Evolutionary conservation across 2,113 vertebrate species (phyloP).

Genomic region (Sterna hirundo): DNA sequence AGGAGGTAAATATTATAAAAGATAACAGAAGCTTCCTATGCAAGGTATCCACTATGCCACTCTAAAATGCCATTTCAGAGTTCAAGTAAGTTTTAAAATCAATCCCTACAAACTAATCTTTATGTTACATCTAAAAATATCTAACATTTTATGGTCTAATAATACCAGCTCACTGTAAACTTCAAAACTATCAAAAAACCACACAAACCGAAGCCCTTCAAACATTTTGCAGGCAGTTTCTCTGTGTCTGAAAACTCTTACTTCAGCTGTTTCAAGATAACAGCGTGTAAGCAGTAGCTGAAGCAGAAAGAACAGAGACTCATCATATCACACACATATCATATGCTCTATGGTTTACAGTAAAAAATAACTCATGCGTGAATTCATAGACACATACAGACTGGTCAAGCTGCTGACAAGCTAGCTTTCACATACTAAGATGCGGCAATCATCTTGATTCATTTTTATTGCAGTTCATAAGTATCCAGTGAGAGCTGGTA

Average conservation of each 20-base stretch:
- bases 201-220: not conserved
- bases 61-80: not conserved
- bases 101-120: not conserved
- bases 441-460: not conserved
- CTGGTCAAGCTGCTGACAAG: not conserved
- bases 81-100: not conserved
- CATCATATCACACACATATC: not conserved
- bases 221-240: not conserved
- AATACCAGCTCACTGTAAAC: not conserved
- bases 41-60: not conserved
- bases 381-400: not conserved
- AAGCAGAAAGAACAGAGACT: constrained; percentile 53
- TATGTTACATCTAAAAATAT: not conserved
- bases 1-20: not conserved
- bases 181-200: not conserved
- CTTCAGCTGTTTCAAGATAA: not conserved
- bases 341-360: not conserved
- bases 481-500: not conserved
- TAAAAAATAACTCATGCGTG: not conserved
- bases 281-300: not conserved
- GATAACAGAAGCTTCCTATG: not conserved
- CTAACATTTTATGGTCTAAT: not conserved
- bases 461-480: not conserved
- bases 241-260: not conserved
- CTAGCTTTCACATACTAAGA: not conserved